phyloP scores from a whole-genome alignment of 2,888 invertebrate genomes.

The Ormia ochracea region DNA sequence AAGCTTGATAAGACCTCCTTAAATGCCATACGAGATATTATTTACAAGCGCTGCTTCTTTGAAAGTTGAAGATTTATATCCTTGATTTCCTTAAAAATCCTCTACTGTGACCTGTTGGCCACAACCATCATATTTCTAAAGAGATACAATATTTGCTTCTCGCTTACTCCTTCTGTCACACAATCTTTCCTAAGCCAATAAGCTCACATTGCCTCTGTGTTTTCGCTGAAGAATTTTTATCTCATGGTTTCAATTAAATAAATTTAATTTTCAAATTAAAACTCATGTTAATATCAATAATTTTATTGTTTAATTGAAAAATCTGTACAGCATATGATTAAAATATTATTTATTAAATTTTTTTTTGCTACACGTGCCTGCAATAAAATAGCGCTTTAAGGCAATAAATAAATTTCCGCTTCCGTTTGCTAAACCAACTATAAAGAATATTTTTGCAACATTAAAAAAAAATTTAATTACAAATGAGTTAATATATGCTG shows the following conservation, averaged over 20 bases:
- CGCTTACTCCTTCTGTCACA: no score
- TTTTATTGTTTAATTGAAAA: neutral
- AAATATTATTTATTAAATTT: slow-evolving; percentile 12
- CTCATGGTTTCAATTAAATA: neutral
- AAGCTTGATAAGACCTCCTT: no score
- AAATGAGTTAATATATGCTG: neutral
- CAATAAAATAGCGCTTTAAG: slow-evolving; percentile 14
- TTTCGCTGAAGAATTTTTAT: no score
- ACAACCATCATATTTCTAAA: no score
- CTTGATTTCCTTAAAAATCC: no score
- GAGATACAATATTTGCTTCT: no score
- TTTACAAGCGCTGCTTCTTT: no score
- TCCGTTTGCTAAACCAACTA: slow-evolving; percentile 29
- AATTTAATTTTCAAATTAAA: neutral
- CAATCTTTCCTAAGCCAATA: no score
- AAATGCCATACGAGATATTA: no score
- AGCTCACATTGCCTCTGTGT: no score
- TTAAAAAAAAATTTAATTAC: neutral
- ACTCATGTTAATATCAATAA: slow-evolving; percentile 13
- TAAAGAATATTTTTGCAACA: neutral
- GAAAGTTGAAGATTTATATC: no score
- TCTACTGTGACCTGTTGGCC: no score
- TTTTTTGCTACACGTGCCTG: neutral
- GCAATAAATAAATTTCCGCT: slow-evolving; percentile 52
- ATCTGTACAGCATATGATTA: neutral